phyloP scores from a whole-genome alignment of 2,113 vertebrate species.

The Sphaerodactylus townsendi region DNA sequence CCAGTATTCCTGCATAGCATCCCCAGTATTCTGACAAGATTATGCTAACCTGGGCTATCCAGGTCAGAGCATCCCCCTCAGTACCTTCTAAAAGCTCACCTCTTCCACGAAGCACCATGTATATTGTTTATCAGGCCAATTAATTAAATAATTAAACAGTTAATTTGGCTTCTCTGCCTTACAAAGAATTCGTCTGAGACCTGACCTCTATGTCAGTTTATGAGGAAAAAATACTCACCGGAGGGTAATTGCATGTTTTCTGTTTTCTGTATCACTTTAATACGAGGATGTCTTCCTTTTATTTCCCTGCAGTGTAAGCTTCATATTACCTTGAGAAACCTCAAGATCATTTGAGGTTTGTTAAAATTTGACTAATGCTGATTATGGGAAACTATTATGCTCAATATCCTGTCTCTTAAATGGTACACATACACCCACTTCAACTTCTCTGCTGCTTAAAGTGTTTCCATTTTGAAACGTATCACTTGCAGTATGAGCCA shows the following conservation, averaged over 20 bases:
- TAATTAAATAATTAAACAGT: conserved; percentile 13
- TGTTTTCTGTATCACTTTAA: background rate
- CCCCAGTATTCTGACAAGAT: too few relatives aligned
- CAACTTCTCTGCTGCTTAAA: conserved; percentile 1
- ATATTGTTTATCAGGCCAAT: background rate
- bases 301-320: background rate
- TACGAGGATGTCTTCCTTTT: background rate
- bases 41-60: too few relatives aligned
- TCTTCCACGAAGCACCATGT: background rate
- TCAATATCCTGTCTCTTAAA: background rate
- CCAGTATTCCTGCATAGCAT: too few relatives aligned
- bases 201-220: conserved; percentile 12
- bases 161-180: background rate
- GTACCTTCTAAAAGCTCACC: background rate
- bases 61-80: too few relatives aligned
- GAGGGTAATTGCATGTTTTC: background rate
- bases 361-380: conserved; percentile 12
- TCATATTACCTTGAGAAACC: background rate
- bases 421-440: background rate
- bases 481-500: background rate
- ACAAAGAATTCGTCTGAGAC: background rate
- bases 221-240: background rate
- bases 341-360: background rate
- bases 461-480: background rate
- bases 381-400: background rate